These are phyloP conservation scores for Gambusia holbrooki DNA, from an alignment of 2,113 vertebrate species.

Conservation along the genomic window DNA sequence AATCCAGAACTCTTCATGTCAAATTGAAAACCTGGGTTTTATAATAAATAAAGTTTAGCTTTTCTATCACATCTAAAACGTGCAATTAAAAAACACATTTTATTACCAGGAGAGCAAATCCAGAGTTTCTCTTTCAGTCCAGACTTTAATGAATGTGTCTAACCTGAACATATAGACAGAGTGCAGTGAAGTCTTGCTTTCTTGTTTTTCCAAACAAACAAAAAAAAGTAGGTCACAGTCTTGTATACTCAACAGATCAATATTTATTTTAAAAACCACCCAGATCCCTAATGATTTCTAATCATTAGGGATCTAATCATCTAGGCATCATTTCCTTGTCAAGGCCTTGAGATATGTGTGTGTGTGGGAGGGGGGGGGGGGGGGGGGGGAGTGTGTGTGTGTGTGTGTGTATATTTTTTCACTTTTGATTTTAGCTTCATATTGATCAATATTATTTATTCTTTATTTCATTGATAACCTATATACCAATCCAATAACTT, in stretches of 20 bases:
- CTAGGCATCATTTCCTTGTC: background rate
- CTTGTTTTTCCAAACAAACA: background rate
- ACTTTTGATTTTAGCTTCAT: too few species aligned
- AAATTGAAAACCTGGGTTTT: background rate
- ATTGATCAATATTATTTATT: too few species aligned
- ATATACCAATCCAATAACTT: background rate
- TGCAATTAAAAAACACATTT: background rate
- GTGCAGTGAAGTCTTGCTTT: background rate
- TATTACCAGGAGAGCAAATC: background rate
- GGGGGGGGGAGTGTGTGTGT: too few species aligned
- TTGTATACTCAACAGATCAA: background rate
- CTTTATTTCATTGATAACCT: background rate
- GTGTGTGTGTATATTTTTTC: too few species aligned
- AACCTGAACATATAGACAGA: background rate
- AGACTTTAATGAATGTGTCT: too few species aligned
- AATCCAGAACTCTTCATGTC: background rate
- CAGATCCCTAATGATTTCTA: background rate
- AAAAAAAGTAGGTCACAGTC: background rate
- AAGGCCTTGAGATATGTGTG: background rate
- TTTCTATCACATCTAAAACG: background rate
- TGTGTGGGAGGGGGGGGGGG: too few species aligned
- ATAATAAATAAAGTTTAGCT: background rate
- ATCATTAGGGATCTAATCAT: background rate
- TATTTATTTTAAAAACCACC: background rate
- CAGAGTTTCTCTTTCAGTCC: background rate